Conservation (phyloP, 2,113 vertebrate genomes). For the Scalopus aquaticus region DNA sequence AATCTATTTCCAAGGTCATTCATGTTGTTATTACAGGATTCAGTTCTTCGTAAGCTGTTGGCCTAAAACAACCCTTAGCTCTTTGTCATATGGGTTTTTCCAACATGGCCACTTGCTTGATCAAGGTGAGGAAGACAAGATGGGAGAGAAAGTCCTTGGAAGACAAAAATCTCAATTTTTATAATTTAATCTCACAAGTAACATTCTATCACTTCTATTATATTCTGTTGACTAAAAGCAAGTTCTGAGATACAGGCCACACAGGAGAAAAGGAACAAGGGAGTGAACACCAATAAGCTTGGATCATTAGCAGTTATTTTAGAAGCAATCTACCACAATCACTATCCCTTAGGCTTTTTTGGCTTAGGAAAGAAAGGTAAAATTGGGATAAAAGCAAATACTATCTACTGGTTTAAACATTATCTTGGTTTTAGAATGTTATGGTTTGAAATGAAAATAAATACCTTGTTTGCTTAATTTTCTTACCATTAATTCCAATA, state of each 20-base stretch:
- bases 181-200: not conserved
- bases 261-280: too few species aligned
- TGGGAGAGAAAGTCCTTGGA: not conserved
- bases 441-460: not conserved
- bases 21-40: not conserved
- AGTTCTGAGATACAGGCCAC: not conserved
- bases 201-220: not conserved
- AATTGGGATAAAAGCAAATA: not conserved
- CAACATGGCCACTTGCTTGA: not conserved
- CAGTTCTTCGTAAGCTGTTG: not conserved
- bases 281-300: too few species aligned
- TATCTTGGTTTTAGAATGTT: not conserved
- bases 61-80: not conserved
- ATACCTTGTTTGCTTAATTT: not conserved
- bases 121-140: not conserved
- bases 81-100: not conserved
- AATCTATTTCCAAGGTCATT: not conserved
- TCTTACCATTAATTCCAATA: not conserved
- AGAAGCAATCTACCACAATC: not conserved
- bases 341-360: not conserved
- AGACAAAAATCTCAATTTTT: not conserved
- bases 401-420: not conserved
- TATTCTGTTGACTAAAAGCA: not conserved
- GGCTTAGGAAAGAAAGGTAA: not conserved
- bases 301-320: not conserved